Conservation (phyloP, 2,113 vertebrate species). For the Polyodon spathula region DNA sequence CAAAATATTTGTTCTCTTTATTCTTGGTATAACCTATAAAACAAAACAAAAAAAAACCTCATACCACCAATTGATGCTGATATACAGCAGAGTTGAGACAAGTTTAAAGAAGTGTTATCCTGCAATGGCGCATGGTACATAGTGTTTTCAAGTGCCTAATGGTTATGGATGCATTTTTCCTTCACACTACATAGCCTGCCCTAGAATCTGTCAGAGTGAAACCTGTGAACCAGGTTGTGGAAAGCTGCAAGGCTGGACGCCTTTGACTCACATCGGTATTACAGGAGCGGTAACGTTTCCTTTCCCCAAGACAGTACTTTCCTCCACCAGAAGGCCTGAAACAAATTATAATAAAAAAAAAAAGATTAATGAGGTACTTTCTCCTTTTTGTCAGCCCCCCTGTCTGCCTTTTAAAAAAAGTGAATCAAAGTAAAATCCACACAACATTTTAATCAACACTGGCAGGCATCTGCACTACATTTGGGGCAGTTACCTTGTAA, state of each 20-base stretch:
- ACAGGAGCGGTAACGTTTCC: constrained; percentile 91
- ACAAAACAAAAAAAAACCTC: too few relatives aligned
- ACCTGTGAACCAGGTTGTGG: constrained; percentile 8
- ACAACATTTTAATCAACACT: constrained; percentile 15
- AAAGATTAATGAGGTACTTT: constrained; percentile 21
- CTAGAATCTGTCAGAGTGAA: constrained; percentile 2
- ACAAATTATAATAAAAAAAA: constrained; percentile 36
- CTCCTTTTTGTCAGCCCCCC: constrained; percentile 6
- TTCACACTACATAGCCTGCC: constrained; percentile 1
- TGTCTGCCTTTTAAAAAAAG: constrained; percentile 3
- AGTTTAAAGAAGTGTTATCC: too few relatives aligned
- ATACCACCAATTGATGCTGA: too few relatives aligned
- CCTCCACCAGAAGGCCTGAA: constrained; percentile 91
- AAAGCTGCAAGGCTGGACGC: not conserved
- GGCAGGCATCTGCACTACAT: constrained; percentile 15
- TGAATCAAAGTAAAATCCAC: constrained; percentile 2
- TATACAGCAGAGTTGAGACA: too few relatives aligned
- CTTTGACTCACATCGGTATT: constrained; percentile 87
- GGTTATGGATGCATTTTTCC: constrained; percentile 1
- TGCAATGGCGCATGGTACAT: too few relatives aligned
- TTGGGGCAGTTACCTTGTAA: constrained; percentile 16
- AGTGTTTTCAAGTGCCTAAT: not conserved
- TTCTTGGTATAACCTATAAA: too few relatives aligned
- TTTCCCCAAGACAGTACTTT: constrained; percentile 94
- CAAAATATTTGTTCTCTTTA: too few relatives aligned